These are phyloP conservation scores for Forbesichthys papilliferus DNA, from an alignment of 2,113 vertebrate genomes.

Conservation along the genomic window DNA sequence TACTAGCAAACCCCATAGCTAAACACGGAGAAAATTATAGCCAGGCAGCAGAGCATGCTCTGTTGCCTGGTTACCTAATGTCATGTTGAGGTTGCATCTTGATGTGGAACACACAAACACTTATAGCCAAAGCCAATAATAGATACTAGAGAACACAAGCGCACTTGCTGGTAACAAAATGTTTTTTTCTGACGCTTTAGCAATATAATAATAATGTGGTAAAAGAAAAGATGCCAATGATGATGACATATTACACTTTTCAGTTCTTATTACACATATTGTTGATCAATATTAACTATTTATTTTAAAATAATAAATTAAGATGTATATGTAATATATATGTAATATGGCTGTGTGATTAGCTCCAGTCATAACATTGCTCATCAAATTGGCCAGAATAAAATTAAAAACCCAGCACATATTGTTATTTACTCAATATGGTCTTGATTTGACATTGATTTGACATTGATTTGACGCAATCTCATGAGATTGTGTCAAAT, in stretches of 20 bases:
- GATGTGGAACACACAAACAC: conserved; percentile 66
- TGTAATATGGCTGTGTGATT: neutral
- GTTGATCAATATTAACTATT: conserved; percentile 24
- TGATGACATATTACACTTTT: neutral
- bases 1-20: conserved; percentile 67
- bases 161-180: conserved; percentile 37
- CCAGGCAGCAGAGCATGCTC: conserved; percentile 49
- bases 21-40: conserved; percentile 65
- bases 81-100: conserved; percentile 65
- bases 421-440: no score
- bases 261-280: neutral
- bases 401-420: no score
- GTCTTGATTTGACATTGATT: no score
- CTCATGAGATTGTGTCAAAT: no score
- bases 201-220: neutral
- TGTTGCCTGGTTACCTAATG: conserved; percentile 73
- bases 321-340: conserved; percentile 13
- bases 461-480: no score
- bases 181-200: neutral
- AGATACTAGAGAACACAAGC: conserved; percentile 53
- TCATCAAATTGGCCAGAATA: no score
- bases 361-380: no score
- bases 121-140: conserved; percentile 63
- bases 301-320: conserved; percentile 36
- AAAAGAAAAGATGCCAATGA: neutral